A percentile compares a stretch with the other conserved stretches of the same genome.
phyloP scores from a whole-genome alignment of 1,140 invertebrate genomes.

The Sitodiplosis mosellana region DNA sequence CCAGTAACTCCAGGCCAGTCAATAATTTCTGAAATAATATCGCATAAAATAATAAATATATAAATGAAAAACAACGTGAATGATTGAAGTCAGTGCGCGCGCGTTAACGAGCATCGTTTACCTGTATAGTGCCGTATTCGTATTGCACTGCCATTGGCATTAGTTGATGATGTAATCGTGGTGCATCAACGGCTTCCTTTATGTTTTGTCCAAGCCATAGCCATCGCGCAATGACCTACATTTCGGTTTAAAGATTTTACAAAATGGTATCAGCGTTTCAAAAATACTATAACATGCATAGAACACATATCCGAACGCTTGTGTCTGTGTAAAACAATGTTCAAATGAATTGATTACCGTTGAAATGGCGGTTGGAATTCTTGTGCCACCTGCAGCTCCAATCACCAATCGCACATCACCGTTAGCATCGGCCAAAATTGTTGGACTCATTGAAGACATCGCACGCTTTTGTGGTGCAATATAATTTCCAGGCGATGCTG shows the following conservation, averaged over 20 bases:
- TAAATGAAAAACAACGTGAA: not conserved
- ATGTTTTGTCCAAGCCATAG: slow-evolving; percentile 73
- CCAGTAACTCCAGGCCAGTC: slow-evolving; percentile 40
- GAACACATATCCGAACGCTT: too few species aligned
- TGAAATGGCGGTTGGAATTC: slow-evolving; percentile 68
- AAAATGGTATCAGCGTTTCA: too few species aligned
- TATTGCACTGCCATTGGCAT: slow-evolving; percentile 63
- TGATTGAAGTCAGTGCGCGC: too few species aligned
- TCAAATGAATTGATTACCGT: slow-evolving; percentile 32
- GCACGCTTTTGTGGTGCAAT: slow-evolving; percentile 69
- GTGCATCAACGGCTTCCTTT: slow-evolving; percentile 72
- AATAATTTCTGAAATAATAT: slow-evolving; percentile 36
- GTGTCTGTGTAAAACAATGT: not conserved
- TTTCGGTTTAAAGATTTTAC: too few species aligned
- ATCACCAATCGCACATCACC: slow-evolving; percentile 60
- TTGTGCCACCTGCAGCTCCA: slow-evolving; percentile 80
- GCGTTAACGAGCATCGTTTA: slow-evolving; percentile 17
- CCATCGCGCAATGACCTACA: slow-evolving; percentile 56
- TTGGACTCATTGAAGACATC: slow-evolving; percentile 80
- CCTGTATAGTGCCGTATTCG: slow-evolving; percentile 55
- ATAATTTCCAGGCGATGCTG: slow-evolving; percentile 57
- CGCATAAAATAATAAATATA: too few species aligned
- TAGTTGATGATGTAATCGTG: slow-evolving; percentile 84
- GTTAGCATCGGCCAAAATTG: slow-evolving; percentile 53
- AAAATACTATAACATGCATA: too few species aligned